Conservation (phyloP, 2,888 invertebrate species). For the Clivina fossor region DNA sequence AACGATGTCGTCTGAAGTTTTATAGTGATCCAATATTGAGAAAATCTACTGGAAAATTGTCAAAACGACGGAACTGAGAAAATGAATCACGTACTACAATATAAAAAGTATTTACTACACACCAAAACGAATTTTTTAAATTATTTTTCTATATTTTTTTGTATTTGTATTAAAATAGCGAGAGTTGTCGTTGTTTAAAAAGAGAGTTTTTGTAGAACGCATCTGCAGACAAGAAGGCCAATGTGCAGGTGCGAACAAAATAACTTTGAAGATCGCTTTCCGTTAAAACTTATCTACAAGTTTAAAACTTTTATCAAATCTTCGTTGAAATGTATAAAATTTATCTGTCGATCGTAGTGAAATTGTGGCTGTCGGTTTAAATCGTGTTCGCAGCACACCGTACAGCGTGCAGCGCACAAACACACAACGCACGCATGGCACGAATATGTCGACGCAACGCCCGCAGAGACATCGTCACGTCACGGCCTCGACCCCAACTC, state of each 20-base stretch:
- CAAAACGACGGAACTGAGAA: too few relatives aligned
- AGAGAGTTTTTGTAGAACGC: too few relatives aligned
- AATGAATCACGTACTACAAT: too few relatives aligned
- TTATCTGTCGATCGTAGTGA: slow-evolving; percentile 20
- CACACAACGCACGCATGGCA: slow-evolving; percentile 9
- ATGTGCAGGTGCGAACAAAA: slow-evolving; percentile 13
- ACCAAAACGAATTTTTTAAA: too few relatives aligned
- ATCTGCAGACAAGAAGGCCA: slow-evolving; percentile 8
- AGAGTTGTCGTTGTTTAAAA: too few relatives aligned
- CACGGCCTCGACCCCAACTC: neutral
- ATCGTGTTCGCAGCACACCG: neutral
- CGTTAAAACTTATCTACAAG: slow-evolving; percentile 18
- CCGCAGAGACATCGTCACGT: neutral
- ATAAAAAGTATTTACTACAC: too few relatives aligned
- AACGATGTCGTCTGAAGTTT: slow-evolving; percentile 41
- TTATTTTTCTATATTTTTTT: too few relatives aligned
- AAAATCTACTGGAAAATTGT: slow-evolving; percentile 42
- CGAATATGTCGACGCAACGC: neutral
- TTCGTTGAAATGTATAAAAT: slow-evolving; percentile 21
- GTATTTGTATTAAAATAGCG: too few relatives aligned
- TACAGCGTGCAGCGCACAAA: neutral
- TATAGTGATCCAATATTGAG: slow-evolving; percentile 41
- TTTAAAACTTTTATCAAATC: slow-evolving; percentile 26
- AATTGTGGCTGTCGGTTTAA: slow-evolving; percentile 14
- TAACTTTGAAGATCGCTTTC: slow-evolving; percentile 17